These are phyloP conservation scores for Apodemia mormo DNA, from an alignment of 2,888 invertebrate genomes.

Conservation along the genomic window DNA sequence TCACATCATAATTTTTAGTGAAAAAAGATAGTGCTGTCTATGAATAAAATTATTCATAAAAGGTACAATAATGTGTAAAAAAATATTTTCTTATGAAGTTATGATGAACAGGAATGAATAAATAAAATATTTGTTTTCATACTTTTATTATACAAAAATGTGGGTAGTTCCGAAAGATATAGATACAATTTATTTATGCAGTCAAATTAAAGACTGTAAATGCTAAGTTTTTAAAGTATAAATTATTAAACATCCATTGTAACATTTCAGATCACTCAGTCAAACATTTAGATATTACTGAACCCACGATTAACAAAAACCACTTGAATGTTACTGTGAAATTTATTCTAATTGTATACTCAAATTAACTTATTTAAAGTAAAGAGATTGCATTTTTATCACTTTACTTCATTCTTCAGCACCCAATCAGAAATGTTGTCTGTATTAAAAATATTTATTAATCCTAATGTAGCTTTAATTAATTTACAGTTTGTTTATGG, in stretches of 20 bases:
- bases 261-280: conserved; percentile 53
- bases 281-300: conserved; percentile 39
- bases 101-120: background rate
- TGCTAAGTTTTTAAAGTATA: conserved; percentile 45
- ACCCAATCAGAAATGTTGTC: conserved; percentile 50
- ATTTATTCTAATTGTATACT: conserved; percentile 15
- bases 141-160: conserved; percentile 71
- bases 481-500: conserved; percentile 65
- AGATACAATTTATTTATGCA: conserved; percentile 66
- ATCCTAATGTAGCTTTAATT: conserved; percentile 34
- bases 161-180: conserved; percentile 55
- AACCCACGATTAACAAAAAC: conserved; percentile 24
- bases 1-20: no score
- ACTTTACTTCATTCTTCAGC: conserved; percentile 45
- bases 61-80: no score
- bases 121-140: background rate
- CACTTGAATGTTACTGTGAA: conserved; percentile 15
- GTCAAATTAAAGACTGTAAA: conserved; percentile 69
- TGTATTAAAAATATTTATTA: conserved; percentile 17
- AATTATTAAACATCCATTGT: conserved; percentile 37
- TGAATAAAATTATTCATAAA: no score
- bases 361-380: conserved; percentile 15
- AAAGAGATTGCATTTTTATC: conserved; percentile 16
- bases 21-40: no score
- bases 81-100: background rate